Base-by-base conservation (phyloP, 2,113 vertebrate genomes). In the Melanotaenia duboulayi region DNA sequence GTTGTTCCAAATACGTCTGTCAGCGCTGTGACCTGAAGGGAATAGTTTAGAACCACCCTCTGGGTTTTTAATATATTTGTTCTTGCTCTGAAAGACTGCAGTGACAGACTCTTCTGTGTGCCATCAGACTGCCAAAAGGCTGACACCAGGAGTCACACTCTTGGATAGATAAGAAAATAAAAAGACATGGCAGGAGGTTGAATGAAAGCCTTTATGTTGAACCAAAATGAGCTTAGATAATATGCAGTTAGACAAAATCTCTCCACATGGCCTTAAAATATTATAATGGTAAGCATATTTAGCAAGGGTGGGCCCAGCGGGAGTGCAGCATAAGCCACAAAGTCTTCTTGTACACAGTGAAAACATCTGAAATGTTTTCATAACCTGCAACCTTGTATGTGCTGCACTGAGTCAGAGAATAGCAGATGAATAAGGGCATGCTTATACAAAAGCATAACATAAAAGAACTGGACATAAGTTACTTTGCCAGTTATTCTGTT, bases 21-120 rank as follows among this genome's bases (percentile, higher is more conserved):
- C 48, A 54, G 58, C 20, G 9, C 25, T 55, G 39, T 77, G 64
- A 71, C 35, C 48, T 57, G 17, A 52, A 60, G 42, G 40, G 24
- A 69, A 49, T 32, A 13, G 24, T 48, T n/a, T 49, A 3, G 2
- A 4, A 48, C 24, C 2, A 0, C 61, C 62, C 11, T 28, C 40
- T 49, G 44, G 66, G 52, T 25, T 72, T 84, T 64, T 68, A 23
- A 28, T 44, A 58, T 51, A 74, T 44, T 44, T 60, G 13, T 10
- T 46, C 35, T 42, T 19, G 72, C 19, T 55, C 17, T 52, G 20
- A 16, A 16, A 25, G 11, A 42, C 35, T 66, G 69, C 51, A 19
- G 0, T 24, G 24, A 70, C 51, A 17, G 35, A 14, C 50, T 52
- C 52, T 24, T 28, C 32, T 17, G 66, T 64, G 65, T 72, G 17